These are phyloP conservation scores for Temnothorax curvispinosus DNA, from an alignment of 1,140 invertebrate species.

Conservation along the genomic window DNA sequence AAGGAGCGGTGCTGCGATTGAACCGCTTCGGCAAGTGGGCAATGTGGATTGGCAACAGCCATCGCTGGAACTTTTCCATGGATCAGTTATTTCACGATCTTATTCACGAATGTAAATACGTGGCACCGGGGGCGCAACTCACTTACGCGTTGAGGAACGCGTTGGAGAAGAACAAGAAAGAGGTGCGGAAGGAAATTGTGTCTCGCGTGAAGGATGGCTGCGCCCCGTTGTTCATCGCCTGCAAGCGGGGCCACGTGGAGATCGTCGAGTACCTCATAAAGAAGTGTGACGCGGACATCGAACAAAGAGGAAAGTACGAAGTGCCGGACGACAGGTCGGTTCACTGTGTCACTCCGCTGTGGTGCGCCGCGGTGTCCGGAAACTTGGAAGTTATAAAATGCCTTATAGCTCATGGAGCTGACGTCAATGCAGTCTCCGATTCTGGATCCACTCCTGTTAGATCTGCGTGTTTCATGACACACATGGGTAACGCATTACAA, in stretches of 20 bases:
- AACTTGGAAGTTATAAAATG: constrained; percentile 92
- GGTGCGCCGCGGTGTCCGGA: constrained; percentile 96
- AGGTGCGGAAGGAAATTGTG: constrained; percentile 88
- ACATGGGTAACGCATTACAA: constrained; percentile 87
- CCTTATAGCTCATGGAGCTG: constrained; percentile 92
- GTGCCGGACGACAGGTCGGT: constrained; percentile 90
- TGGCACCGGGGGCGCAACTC: constrained; percentile 89
- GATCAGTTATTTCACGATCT: constrained; percentile 89
- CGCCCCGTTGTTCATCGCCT: constrained; percentile 94
- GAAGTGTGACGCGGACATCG: constrained; percentile 93
- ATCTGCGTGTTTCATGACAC: constrained; percentile 97
- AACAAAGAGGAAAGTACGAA: constrained; percentile 93
- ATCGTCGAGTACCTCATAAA: constrained; percentile 95
- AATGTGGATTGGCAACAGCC: constrained; percentile 56
- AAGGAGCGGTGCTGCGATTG: not conserved
- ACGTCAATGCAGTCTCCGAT: constrained; percentile 94
- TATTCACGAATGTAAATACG: constrained; percentile 89
- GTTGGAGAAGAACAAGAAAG: constrained; percentile 88
- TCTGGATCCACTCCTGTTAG: constrained; percentile 95
- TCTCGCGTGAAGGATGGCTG: constrained; percentile 90
- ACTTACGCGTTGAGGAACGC: constrained; percentile 88
- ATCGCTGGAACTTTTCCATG: constrained; percentile 84
- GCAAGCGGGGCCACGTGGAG: constrained; percentile 93
- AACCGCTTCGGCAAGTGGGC: constrained; percentile 12
- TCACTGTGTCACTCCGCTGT: constrained; percentile 95